A percentile compares a stretch with the other conserved stretches of the same genome.
Evolutionary conservation across 2,888 invertebrate species (phyloP).

Genomic region (Amiota communis): DNA sequence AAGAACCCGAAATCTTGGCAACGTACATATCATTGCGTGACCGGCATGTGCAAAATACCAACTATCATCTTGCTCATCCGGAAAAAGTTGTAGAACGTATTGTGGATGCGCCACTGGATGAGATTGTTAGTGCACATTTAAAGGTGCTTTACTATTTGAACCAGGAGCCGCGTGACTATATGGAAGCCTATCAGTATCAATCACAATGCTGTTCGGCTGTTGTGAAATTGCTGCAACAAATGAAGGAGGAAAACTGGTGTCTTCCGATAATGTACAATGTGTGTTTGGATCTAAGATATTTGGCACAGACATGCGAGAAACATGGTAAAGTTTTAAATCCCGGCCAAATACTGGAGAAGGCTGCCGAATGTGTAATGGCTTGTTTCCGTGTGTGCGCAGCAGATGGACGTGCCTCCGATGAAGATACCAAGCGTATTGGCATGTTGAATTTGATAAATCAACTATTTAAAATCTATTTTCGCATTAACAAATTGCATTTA

Average conservation of each 20-base stretch:
- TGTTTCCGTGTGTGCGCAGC: conserved; percentile 96
- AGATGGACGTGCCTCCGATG: conserved; percentile 84
- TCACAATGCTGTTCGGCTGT: conserved; percentile 84
- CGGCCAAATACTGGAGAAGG: conserved; percentile 83
- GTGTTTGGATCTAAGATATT: conserved; percentile 90
- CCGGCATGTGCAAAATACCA: conserved; percentile 81
- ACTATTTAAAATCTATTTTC: conserved; percentile 93
- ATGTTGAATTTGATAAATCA: conserved; percentile 98
- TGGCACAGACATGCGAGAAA: conserved; percentile 87
- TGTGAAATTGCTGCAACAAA: conserved; percentile 86
- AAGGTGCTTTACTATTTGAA: conserved; percentile 76
- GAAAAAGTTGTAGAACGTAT: conserved; percentile 81
- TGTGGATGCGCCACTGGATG: conserved; percentile 83
- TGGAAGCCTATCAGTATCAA: conserved; percentile 86
- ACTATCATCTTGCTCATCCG: conserved; percentile 81
- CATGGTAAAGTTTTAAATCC: conserved; percentile 64
- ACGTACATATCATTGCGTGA: conserved; percentile 79
- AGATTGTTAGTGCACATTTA: conserved; percentile 84
- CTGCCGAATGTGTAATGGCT: conserved; percentile 92
- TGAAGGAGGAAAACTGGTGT: conserved; percentile 97
- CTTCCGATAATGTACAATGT: conserved; percentile 93
- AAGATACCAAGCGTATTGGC: conserved; percentile 94
- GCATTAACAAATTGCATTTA: conserved; percentile 90
- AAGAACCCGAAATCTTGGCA: conserved; percentile 78
- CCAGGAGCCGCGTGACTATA: conserved; percentile 74